A percentile compares a stretch with the other conserved stretches of the same genome.
phyloP scores from a whole-genome alignment of 2,797 vertebrate genomes.

The Sebastes diploproa region DNA sequence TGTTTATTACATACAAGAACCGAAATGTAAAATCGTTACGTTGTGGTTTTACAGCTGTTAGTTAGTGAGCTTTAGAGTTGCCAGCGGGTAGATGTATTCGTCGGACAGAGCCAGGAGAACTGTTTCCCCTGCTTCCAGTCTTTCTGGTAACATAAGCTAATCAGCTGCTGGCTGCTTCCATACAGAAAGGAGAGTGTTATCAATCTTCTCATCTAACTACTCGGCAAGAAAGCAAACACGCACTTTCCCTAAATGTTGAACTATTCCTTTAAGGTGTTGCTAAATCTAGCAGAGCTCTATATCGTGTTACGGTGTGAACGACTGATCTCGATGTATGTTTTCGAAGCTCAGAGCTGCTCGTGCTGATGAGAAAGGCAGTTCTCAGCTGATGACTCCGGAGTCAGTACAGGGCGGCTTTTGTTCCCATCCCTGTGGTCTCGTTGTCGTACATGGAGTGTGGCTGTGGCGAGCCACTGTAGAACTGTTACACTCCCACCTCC shows the following conservation, averaged over 20 bases:
- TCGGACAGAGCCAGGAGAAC: neutral
- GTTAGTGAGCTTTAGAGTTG: neutral
- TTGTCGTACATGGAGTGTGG: conserved; percentile 39
- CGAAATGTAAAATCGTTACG: neutral
- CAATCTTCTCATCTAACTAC: neutral
- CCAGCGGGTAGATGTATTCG: neutral
- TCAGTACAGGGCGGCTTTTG: conserved; percentile 34
- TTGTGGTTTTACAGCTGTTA: neutral
- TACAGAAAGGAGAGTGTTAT: neutral
- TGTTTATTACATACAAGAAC: neutral
- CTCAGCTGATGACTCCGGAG: conserved; percentile 16
- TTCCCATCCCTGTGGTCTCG: conserved; percentile 41
- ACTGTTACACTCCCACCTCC: conserved; percentile 36
- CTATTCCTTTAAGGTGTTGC: neutral
- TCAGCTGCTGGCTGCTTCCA: neutral
- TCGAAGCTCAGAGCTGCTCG: neutral
- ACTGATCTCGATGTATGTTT: neutral
- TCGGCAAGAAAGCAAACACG: neutral
- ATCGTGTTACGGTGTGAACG: neutral
- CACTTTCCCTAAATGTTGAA: neutral
- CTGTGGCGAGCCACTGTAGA: conserved; percentile 34
- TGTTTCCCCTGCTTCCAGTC: neutral
- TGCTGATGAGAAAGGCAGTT: conserved; percentile 22
- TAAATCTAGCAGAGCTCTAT: neutral
- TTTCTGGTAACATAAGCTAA: neutral